phyloP scores from a whole-genome alignment of 2,888 invertebrate genomes.

The Epsilonema sp. region DNA sequence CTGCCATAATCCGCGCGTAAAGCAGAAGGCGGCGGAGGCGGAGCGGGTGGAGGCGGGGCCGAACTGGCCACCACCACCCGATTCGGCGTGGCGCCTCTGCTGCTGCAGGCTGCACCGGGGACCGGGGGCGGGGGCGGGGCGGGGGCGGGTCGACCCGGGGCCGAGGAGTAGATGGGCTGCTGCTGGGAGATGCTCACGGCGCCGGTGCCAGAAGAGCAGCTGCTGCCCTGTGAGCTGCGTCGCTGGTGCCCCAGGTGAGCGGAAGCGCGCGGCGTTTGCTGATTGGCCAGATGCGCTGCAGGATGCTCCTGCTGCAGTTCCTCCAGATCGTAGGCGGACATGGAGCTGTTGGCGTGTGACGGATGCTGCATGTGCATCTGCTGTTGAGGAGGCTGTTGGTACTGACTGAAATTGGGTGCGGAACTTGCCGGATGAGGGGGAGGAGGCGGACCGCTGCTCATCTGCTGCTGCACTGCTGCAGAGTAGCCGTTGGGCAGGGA shows the following conservation, averaged over 20 bases:
- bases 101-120: not conserved
- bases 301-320: not conserved
- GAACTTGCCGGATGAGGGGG: not conserved
- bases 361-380: not conserved
- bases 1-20: not conserved
- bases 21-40: slow-evolving; percentile 1
- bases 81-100: not conserved
- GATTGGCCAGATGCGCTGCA: not conserved
- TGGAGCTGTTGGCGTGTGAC: not conserved
- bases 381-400: not conserved
- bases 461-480: no score
- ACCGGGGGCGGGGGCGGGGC: not conserved
- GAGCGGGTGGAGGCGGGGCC: not conserved
- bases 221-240: slow-evolving; percentile 1
- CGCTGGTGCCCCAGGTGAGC: not conserved
- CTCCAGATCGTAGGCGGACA: not conserved
- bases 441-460: no score
- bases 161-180: not conserved
- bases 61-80: not conserved
- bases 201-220: not conserved
- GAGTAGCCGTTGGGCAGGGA: no score
- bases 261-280: not conserved
- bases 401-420: not conserved
- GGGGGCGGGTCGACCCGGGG: not conserved
- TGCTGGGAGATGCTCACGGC: not conserved